Evolutionary conservation across 2,888 invertebrate genomes (phyloP), one percentile per base, ranked within the genome.

Genomic region (Keiferia lycopersicella): DNA sequence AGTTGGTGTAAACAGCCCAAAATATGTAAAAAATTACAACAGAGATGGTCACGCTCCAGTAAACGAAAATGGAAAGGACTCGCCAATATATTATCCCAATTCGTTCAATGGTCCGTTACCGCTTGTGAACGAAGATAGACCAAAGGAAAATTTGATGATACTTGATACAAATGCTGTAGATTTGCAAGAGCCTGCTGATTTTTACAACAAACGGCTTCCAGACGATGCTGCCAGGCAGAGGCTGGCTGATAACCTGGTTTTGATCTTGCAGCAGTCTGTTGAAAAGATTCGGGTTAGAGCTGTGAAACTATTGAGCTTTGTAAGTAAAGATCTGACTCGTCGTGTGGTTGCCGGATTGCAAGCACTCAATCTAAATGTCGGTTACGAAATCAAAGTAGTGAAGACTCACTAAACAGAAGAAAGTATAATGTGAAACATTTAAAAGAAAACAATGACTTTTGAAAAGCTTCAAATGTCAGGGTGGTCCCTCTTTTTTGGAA

Each of bases 61-160:
- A 39, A 84, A 90, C 22, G 93, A 95, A 72, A 97, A 96, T 80
- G 96, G 96, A 85, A 94, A 93, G 12, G 95, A 95, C n/a, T 95
- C 96, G 0, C 76, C 76, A 2, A 72, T 67, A 45, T 74, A 73
- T 60, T 70, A 62, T 34, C 72, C 71, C 0, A 76, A 74, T 59
- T 67, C 72, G 0, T 73, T 68, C 45, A 71, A 68, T 50, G 75
- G 75, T 6, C 73, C 75, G 2, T 61, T 69, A 34, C 73, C 75
- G 0, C 64, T 63, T 4, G 68, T 74, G 0, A 71, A 74, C 22
- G 60, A 59, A 10, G 64, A 50, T 10, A 58, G 65, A 16, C 69
- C 73, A 0, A 61, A 57, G 1, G 64, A 64, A 30, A 63, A 67
- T 38, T 56, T 73, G 12, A 0, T 66, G 0, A 30, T 72, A 8